phyloP scores from a whole-genome alignment of 2,888 invertebrate species.

The Folsomia manolachei region DNA sequence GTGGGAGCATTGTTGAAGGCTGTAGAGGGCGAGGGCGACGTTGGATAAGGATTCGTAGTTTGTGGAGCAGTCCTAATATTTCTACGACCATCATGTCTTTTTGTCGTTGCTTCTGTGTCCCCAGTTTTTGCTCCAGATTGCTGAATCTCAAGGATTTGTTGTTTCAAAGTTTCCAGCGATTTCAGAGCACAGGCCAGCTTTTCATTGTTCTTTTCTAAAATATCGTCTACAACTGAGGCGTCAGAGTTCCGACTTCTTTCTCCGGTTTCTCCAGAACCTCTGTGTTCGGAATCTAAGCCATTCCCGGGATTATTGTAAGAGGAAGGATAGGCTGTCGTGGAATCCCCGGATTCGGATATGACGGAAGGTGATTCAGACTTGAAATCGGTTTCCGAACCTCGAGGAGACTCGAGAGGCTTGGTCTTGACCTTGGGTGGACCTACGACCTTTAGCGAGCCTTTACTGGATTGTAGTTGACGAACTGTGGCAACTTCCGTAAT shows the following conservation, averaged over 20 bases:
- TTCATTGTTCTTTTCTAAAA: conserved; percentile 3
- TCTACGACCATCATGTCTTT: too few relatives aligned
- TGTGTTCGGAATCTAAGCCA: neutral
- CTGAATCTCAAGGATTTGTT: conserved; percentile 45
- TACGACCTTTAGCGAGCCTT: neutral
- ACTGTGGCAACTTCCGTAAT: neutral
- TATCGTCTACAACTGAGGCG: neutral
- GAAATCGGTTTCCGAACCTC: neutral
- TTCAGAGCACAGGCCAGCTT: conserved; percentile 30
- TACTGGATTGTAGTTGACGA: neutral
- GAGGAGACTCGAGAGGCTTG: neutral
- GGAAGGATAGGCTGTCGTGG: neutral
- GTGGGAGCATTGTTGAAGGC: too few relatives aligned
- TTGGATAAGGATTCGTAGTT: too few relatives aligned
- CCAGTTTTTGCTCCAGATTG: too few relatives aligned
- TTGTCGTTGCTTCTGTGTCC: too few relatives aligned
- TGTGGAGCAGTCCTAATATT: too few relatives aligned
- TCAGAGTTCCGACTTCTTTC: neutral
- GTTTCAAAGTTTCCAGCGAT: conserved; percentile 40
- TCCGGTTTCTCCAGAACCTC: neutral
- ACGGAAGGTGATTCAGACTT: neutral
- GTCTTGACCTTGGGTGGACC: neutral
- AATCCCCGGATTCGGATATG: neutral
- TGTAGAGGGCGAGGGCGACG: too few relatives aligned
- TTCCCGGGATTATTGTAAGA: neutral